phyloP scores from a whole-genome alignment of 2,888 invertebrate species.

The Drosophila niveifrons region DNA sequence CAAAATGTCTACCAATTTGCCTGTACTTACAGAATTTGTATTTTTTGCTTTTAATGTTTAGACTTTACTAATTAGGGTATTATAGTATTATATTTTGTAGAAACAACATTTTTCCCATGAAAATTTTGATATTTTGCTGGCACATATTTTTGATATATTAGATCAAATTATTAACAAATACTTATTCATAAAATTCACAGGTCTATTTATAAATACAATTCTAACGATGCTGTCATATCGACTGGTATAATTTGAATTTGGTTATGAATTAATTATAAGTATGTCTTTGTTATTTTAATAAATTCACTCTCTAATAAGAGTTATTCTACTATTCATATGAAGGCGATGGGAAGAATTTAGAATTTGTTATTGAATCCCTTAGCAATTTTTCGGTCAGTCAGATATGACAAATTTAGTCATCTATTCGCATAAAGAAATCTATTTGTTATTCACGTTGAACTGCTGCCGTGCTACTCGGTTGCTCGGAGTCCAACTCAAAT shows the following conservation, averaged over 20 bases:
- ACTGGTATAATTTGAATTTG: no score
- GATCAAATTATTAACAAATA: no score
- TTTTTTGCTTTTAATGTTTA: no score
- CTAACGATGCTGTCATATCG: no score
- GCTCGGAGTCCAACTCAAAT: background rate
- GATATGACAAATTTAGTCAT: conserved; percentile 62
- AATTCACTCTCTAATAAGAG: conserved; percentile 36
- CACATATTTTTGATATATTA: no score
- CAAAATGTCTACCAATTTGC: background rate
- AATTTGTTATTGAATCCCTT: conserved; percentile 12
- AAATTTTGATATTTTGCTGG: no score
- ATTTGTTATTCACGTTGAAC: conserved; percentile 58
- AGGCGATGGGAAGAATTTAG: conserved; percentile 10
- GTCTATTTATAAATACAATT: no score
- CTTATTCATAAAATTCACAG: no score
- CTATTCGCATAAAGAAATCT: conserved; percentile 56
- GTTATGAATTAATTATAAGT: background rate
- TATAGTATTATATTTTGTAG: no score
- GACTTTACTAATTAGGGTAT: no score
- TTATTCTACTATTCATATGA: conserved; percentile 28
- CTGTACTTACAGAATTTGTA: background rate
- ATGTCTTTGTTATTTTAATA: background rate
- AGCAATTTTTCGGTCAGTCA: conserved; percentile 66
- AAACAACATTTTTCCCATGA: no score
- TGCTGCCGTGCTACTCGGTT: conserved; percentile 15